Percentiles rank a stretch among this genome's conserved stretches.
Conservation (phyloP, 1,140 invertebrate species). For the Bacillus rossius region DNA sequence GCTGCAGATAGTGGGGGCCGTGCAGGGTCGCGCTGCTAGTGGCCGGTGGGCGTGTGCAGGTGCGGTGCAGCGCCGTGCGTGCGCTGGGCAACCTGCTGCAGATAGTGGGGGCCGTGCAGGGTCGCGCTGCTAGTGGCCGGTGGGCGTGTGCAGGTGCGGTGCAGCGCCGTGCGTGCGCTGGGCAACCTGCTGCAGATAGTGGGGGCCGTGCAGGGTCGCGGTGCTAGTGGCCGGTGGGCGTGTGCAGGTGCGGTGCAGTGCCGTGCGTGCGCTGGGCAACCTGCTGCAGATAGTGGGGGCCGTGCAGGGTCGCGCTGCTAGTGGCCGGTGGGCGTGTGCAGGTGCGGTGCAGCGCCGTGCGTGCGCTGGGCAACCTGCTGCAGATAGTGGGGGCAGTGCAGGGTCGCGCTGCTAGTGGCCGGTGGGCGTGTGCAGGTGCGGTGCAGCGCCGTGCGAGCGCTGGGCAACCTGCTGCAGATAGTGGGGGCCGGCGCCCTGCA, state of each 20-base stretch:
- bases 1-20: conserved; percentile 61
- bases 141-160: conserved; percentile 58
- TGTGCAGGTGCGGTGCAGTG: conserved; percentile 65
- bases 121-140: too few species aligned
- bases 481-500: conserved; percentile 49
- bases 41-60: too few species aligned
- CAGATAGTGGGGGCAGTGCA: conserved; percentile 53
- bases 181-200: conserved; percentile 71
- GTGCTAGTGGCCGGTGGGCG: too few species aligned
- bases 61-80: conserved; percentile 73
- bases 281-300: conserved; percentile 64
- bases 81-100: conserved; percentile 73
- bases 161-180: conserved; percentile 70
- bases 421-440: conserved; percentile 47
- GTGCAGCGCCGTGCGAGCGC: conserved; percentile 69
- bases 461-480: conserved; percentile 71
- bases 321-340: too few species aligned
- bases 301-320: too few species aligned
- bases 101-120: too few species aligned
- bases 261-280: conserved; percentile 73
- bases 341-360: conserved; percentile 69
- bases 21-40: too few species aligned
- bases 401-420: too few species aligned
- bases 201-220: too few species aligned
- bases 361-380: conserved; percentile 73